These are phyloP conservation scores for Ligdia adustata DNA, from an alignment of 2,888 invertebrate genomes.

Conservation along the genomic window DNA sequence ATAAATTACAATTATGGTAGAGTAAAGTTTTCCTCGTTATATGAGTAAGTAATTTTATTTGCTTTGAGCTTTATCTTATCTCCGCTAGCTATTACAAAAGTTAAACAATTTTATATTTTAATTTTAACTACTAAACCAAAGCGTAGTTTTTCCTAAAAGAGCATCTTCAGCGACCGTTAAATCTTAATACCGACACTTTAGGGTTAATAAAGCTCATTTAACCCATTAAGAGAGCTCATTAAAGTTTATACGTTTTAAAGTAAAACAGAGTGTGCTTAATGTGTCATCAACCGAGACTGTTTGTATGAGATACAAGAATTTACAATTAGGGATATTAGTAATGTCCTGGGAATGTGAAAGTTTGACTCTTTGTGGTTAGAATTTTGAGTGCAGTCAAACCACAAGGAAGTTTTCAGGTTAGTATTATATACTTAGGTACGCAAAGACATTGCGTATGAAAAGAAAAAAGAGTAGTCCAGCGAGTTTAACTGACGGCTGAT, in stretches of 20 bases:
- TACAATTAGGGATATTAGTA: slow-evolving; percentile 53
- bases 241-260: slow-evolving; percentile 56
- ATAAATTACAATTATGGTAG: too few species aligned
- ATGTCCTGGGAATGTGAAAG: slow-evolving; percentile 42
- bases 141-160: slow-evolving; percentile 12
- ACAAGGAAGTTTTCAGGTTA: too few species aligned
- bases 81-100: slow-evolving; percentile 4
- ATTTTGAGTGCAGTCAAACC: too few species aligned
- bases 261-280: slow-evolving; percentile 54
- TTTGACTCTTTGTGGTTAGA: slow-evolving; percentile 12
- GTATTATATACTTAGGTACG: too few species aligned
- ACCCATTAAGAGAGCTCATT: slow-evolving; percentile 43
- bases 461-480: too few species aligned
- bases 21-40: too few species aligned
- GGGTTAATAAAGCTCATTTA: slow-evolving; percentile 42
- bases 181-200: slow-evolving; percentile 23
- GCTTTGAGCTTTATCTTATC: too few species aligned
- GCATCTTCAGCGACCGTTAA: slow-evolving; percentile 16
- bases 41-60: too few species aligned
- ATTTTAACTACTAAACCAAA: slow-evolving; percentile 18
- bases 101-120: slow-evolving; percentile 7
- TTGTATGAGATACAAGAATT: slow-evolving; percentile 59
- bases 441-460: too few species aligned
- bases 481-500: too few species aligned
- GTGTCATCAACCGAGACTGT: slow-evolving; percentile 54